These are phyloP conservation scores for Drosophila tristis DNA, from an alignment of 1,140 invertebrate species.

Conservation along the genomic window DNA sequence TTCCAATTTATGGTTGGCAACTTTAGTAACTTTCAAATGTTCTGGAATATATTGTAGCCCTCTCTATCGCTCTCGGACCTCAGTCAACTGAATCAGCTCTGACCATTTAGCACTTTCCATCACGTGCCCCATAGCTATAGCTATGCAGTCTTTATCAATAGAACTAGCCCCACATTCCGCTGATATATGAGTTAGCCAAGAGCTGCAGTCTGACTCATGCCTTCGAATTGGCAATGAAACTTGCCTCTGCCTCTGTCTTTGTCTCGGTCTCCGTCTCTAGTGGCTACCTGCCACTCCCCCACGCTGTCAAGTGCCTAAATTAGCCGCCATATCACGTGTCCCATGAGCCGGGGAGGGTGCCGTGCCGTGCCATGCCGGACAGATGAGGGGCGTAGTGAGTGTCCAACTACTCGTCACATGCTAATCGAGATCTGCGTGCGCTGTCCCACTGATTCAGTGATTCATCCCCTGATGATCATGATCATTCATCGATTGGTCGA, in stretches of 20 bases:
- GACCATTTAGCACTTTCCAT: not conserved
- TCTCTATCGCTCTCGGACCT: not conserved
- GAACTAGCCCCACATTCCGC: not conserved
- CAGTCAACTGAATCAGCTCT: not conserved
- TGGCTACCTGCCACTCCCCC: conserved; percentile 42
- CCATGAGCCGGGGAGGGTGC: conserved; percentile 13
- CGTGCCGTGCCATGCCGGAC: not conserved
- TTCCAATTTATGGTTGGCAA: too few relatives aligned
- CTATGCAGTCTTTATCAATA: conserved; percentile 24
- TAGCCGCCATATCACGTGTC: conserved; percentile 79
- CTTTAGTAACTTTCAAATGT: too few relatives aligned
- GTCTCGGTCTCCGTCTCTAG: not conserved
- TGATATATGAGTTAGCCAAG: conserved; percentile 27
- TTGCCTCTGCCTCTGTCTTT: conserved; percentile 15
- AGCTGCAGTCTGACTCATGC: conserved; percentile 46
- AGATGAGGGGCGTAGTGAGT: not conserved
- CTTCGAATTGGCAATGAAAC: conserved; percentile 75
- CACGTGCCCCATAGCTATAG: conserved; percentile 7
- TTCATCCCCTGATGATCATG: conserved; percentile 45
- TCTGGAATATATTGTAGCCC: too few relatives aligned
- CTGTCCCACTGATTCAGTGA: conserved; percentile 37
- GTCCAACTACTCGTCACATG: conserved; percentile 62
- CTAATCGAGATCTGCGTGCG: conserved; percentile 70
- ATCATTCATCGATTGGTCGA: conserved; percentile 40
- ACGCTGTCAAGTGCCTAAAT: conserved; percentile 52